A percentile compares a stretch with the other conserved stretches of the same genome.
phyloP scores from a whole-genome alignment of 2,797 vertebrate genomes.

The Euthynnus affinis region DNA sequence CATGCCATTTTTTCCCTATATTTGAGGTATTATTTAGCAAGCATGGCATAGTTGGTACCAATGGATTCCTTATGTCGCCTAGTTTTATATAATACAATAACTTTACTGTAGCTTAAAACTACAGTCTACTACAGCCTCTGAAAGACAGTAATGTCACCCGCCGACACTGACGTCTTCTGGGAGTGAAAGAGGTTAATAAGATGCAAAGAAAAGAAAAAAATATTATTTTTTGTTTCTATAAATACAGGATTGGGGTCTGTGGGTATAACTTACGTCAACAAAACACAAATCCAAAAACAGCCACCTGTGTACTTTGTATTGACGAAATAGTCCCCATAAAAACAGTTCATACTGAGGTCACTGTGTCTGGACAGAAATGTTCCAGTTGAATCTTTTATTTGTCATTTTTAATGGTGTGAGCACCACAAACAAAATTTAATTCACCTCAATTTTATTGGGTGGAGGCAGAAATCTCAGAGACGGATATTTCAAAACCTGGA shows the following conservation, averaged over 20 bases:
- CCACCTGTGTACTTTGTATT: background rate
- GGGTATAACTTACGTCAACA: background rate
- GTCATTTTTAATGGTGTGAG: constrained; percentile 28
- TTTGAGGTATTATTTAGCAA: too few species aligned
- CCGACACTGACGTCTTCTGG: too few species aligned
- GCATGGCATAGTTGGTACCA: too few species aligned
- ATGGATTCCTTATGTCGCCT: too few species aligned
- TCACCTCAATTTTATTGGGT: background rate
- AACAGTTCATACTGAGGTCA: constrained; percentile 12
- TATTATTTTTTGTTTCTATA: background rate
- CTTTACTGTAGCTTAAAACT: too few species aligned
- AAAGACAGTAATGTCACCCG: too few species aligned
- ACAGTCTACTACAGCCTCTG: too few species aligned
- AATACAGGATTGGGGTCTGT: background rate
- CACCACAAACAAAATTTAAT: constrained; percentile 10
- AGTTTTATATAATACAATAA: too few species aligned
- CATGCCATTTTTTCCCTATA: too few species aligned
- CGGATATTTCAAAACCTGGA: constrained; percentile 20
- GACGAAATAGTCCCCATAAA: background rate
- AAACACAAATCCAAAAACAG: background rate
- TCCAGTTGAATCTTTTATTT: constrained; percentile 43
- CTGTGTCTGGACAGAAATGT: constrained; percentile 12
- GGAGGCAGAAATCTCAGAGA: constrained; percentile 6
- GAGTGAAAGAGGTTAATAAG: too few species aligned
- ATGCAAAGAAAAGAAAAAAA: background rate